Conservation (phyloP, 2,888 invertebrate species). For the Torymus auratus region DNA sequence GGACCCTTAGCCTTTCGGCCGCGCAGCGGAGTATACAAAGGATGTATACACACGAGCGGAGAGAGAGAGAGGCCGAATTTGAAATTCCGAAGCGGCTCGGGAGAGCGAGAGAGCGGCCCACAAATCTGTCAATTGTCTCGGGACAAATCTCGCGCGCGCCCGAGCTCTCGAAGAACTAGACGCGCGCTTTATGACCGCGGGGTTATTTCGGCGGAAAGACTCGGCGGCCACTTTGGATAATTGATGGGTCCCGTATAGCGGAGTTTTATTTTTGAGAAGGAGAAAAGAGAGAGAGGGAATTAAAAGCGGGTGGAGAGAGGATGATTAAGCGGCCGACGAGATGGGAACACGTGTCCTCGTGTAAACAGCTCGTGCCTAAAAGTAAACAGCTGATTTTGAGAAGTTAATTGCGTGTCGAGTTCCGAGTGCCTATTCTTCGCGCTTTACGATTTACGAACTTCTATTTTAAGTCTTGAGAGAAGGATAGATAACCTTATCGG, state of each 20-base stretch:
- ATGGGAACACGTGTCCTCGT: slow-evolving; percentile 52
- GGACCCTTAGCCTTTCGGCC: slow-evolving; percentile 71
- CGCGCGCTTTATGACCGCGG: not conserved
- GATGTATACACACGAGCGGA: slow-evolving; percentile 53
- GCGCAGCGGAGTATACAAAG: slow-evolving; percentile 63
- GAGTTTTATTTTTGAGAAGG: slow-evolving; percentile 34
- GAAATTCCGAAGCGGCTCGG: slow-evolving; percentile 72
- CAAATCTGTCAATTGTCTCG: slow-evolving; percentile 76
- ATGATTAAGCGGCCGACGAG: slow-evolving; percentile 10
- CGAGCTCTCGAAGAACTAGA: not conserved
- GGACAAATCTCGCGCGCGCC: slow-evolving; percentile 70
- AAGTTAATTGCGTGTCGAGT: slow-evolving; percentile 5
- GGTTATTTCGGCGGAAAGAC: slow-evolving; percentile 22
- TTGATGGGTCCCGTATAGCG: not conserved
- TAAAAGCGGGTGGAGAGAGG: slow-evolving; percentile 17
- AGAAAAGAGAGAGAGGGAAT: too few relatives aligned
- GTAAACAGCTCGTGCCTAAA: slow-evolving; percentile 19
- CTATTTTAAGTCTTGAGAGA: too few relatives aligned
- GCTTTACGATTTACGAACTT: too few relatives aligned
- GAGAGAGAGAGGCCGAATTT: slow-evolving; percentile 66
- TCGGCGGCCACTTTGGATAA: slow-evolving; percentile 18
- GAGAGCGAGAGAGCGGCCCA: slow-evolving; percentile 62
- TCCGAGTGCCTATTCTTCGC: not conserved
- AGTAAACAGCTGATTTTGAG: slow-evolving; percentile 41
- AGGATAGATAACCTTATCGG: not conserved